Percentiles rank a stretch among this genome's conserved stretches.
Evolutionary conservation across 2,113 vertebrate species (phyloP).

Genomic region (Parus major): DNA sequence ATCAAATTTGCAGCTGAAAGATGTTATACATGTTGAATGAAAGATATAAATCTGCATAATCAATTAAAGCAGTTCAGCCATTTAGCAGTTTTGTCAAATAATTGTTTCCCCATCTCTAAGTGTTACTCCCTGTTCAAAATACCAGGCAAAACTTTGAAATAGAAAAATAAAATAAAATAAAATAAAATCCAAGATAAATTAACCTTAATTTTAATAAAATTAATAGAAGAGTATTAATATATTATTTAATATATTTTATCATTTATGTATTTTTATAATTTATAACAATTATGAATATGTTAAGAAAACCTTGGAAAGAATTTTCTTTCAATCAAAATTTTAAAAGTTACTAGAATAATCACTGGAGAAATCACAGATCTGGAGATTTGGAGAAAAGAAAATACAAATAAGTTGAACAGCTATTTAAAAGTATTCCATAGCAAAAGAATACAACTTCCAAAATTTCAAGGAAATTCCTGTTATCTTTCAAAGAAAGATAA

Average conservation of each 20-base stretch:
- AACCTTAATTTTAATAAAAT: background rate
- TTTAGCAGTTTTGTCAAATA: background rate
- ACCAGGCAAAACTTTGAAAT: background rate
- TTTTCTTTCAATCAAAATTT: background rate
- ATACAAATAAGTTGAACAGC: background rate
- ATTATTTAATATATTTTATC: background rate
- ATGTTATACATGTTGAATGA: background rate
- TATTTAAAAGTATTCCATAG: background rate
- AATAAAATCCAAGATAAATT: background rate
- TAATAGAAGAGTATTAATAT: background rate
- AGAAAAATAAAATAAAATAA: background rate
- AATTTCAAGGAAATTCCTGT: background rate
- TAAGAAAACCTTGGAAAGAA: background rate
- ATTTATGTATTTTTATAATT: background rate
- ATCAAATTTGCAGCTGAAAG: slow-evolving; percentile 1
- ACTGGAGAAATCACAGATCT: background rate
- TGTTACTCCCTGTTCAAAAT: background rate
- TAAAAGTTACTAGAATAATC: background rate
- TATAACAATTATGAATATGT: background rate
- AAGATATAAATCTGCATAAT: background rate
- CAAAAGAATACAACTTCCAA: background rate
- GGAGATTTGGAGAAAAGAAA: background rate
- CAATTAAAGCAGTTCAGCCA: background rate
- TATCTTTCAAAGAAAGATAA: background rate
- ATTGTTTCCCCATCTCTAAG: background rate